Evolutionary conservation across 2,797 vertebrate genomes (phyloP).

Genomic region (Rhabdophis nuchalis): DNA sequence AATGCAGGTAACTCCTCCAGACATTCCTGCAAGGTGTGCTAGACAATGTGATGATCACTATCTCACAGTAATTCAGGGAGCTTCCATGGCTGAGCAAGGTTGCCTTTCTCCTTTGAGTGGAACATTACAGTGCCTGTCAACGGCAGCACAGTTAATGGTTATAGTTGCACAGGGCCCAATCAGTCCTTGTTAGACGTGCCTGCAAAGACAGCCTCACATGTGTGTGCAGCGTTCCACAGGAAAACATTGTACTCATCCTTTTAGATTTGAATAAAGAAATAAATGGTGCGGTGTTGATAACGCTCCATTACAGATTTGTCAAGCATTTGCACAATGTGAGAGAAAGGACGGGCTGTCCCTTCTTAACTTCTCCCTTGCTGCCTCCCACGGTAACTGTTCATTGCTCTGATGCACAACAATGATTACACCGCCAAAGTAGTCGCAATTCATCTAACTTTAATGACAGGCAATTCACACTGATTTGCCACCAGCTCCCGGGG

Average conservation of each 20-base stretch:
- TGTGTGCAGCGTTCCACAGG: background rate
- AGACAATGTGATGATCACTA: background rate
- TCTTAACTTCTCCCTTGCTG: background rate
- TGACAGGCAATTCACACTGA: conserved; percentile 11
- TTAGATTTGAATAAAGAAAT: background rate
- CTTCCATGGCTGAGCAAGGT: background rate
- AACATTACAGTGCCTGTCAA: background rate
- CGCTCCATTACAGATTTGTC: background rate
- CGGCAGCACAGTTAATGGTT: background rate
- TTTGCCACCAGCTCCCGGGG: conserved; percentile 8
- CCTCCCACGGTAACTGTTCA: conserved; percentile 3
- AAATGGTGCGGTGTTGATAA: background rate
- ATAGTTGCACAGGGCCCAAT: background rate
- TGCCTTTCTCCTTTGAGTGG: background rate
- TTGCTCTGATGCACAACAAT: conserved; percentile 28
- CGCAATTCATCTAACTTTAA: conserved; percentile 28
- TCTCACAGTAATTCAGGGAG: background rate
- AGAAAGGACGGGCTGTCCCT: background rate
- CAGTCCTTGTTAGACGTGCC: background rate
- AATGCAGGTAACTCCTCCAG: background rate
- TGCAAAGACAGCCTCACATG: background rate
- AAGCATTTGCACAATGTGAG: background rate
- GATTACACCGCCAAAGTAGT: conserved; percentile 6
- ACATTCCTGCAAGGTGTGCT: background rate
- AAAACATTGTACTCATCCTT: background rate